Conservation (phyloP, 2,113 vertebrate species). For the Vulpes lagopus region DNA sequence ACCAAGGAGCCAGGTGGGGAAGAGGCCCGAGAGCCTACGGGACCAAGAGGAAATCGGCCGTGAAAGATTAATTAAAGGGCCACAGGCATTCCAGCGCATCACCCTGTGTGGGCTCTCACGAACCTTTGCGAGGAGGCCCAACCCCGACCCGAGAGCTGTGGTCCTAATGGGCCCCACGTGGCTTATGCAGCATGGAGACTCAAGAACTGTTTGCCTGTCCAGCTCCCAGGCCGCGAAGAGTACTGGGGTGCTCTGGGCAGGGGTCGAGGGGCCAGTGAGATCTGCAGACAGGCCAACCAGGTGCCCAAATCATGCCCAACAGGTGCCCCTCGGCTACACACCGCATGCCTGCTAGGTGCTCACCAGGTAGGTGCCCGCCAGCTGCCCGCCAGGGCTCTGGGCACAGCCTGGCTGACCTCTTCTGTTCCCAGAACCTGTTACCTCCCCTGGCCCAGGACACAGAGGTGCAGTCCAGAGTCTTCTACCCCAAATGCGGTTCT, state of each 20-base stretch:
- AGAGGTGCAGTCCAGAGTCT: not conserved
- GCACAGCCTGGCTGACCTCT: not conserved
- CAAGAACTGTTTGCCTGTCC: not conserved
- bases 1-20: conserved; percentile 43
- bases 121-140: conserved; percentile 31
- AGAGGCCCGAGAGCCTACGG: conserved; percentile 67
- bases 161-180: conserved; percentile 67
- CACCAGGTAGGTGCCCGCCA: rapidly evolving
- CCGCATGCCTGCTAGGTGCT: not conserved
- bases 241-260: not conserved
- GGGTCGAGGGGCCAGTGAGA: not conserved
- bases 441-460: rapidly evolving
- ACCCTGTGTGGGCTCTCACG: conserved; percentile 51
- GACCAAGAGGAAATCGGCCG: conserved; percentile 35
- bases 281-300: not conserved
- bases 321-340: not conserved
- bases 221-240: not conserved
- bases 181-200: conserved; percentile 48
- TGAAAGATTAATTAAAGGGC: conserved; percentile 65
- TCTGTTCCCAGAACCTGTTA: rapidly evolving
- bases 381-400: not conserved
- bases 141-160: not conserved
- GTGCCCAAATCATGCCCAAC: rapidly evolving
- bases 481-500: not conserved
- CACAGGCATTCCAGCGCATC: conserved; percentile 25